Percentiles rank a stretch among this genome's conserved stretches.
Evolutionary conservation across 2,113 vertebrate species (phyloP).

Genomic region (Lathamus discolor): DNA sequence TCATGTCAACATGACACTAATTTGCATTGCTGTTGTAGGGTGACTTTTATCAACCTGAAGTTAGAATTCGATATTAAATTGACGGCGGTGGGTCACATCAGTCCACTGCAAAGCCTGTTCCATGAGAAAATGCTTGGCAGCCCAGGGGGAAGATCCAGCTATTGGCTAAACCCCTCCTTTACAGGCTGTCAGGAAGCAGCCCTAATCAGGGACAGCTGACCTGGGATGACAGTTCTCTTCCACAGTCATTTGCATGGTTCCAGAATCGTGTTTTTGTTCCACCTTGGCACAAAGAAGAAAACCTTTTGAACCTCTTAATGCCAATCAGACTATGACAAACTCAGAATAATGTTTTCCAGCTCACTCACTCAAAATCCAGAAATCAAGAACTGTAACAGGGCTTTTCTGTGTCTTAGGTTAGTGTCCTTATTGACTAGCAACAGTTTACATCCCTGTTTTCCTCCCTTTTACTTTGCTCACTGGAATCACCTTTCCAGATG

Average conservation of each 20-base stretch:
- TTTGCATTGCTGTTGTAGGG: not conserved
- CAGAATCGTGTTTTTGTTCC: constrained; percentile 2
- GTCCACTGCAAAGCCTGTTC: not conserved
- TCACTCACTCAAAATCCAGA: not conserved
- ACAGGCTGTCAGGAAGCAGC: not conserved
- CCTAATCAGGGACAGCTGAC: constrained; percentile 19
- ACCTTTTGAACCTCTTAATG: not conserved
- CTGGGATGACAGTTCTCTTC: constrained; percentile 23
- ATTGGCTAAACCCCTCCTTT: not conserved
- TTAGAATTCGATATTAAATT: not conserved
- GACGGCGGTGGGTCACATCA: not conserved
- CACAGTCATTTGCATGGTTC: not conserved
- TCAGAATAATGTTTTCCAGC: not conserved
- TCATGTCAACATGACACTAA: not conserved
- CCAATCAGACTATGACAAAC: constrained; percentile 11
- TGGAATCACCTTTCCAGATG: not conserved
- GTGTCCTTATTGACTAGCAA: not conserved
- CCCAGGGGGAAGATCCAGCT: not conserved
- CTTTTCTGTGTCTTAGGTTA: not conserved
- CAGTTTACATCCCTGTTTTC: not conserved
- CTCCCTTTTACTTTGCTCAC: not conserved
- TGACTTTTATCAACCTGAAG: not conserved
- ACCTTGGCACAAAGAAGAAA: constrained; percentile 8
- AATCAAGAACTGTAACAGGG: not conserved
- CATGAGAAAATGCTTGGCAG: constrained; percentile 6